Evolutionary conservation across 2,113 vertebrate genomes (phyloP).

Genomic region (Dermatemys mawii): DNA sequence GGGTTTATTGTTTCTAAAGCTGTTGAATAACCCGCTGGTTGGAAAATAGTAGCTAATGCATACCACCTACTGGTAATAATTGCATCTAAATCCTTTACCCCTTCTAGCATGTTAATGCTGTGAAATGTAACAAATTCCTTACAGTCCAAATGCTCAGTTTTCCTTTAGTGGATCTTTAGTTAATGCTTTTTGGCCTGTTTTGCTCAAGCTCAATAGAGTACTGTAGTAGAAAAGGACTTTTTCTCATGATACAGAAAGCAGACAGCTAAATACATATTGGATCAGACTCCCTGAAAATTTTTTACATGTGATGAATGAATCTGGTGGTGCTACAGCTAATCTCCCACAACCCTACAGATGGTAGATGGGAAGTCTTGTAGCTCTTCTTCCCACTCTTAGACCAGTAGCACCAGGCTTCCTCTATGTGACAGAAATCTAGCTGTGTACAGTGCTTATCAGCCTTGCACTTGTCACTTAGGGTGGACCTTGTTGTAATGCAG

Average conservation of each 20-base stretch:
- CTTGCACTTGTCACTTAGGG: background rate
- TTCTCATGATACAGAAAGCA: background rate
- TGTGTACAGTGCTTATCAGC: background rate
- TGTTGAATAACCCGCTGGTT: slow-evolving; percentile 55
- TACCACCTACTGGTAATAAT: slow-evolving; percentile 71
- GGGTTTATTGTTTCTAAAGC: slow-evolving; percentile 64
- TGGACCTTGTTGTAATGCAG: rapidly evolving
- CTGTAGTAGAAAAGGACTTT: background rate
- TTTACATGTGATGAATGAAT: rapidly evolving
- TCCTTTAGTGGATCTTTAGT: background rate
- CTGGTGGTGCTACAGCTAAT: rapidly evolving
- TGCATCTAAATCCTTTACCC: slow-evolving; percentile 52
- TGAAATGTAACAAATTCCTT: background rate
- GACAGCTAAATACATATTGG: rapidly evolving
- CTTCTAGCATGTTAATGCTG: background rate
- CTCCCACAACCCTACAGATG: rapidly evolving
- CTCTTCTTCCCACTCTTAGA: background rate
- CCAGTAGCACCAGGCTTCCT: rapidly evolving
- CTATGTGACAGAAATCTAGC: rapidly evolving
- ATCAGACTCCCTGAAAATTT: background rate
- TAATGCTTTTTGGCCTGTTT: background rate
- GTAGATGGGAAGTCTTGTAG: background rate
- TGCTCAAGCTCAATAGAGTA: background rate
- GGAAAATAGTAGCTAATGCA: slow-evolving; percentile 67
- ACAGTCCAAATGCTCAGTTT: background rate